These are phyloP conservation scores for Condylostylus longicornis DNA, from an alignment of 1,140 invertebrate genomes.

Conservation along the genomic window DNA sequence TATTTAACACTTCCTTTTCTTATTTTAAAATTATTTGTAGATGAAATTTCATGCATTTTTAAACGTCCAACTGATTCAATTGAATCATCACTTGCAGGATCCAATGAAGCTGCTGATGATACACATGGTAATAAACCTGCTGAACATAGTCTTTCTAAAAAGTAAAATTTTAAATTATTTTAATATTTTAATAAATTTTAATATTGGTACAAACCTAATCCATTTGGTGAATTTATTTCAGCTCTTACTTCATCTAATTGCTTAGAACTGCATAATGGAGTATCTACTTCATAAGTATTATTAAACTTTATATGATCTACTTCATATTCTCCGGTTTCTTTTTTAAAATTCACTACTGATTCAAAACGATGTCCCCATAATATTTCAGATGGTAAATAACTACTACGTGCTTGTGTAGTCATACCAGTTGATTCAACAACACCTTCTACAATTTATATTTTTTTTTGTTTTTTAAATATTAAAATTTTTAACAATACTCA, in stretches of 20 bases:
- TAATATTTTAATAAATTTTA: neutral
- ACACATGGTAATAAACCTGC: conserved; percentile 16
- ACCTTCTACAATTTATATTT: conserved; percentile 54
- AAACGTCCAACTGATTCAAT: conserved; percentile 21
- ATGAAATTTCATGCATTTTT: conserved; percentile 30
- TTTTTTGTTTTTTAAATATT: no score
- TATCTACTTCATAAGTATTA: conserved; percentile 77
- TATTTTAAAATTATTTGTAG: no score
- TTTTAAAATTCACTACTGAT: conserved; percentile 70
- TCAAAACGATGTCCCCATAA: conserved; percentile 82
- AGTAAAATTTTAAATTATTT: no score
- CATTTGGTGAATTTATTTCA: conserved; percentile 12
- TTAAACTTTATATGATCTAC: conserved; percentile 87
- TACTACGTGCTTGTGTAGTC: conserved; percentile 73
- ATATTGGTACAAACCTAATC: neutral
- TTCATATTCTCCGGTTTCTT: conserved; percentile 81
- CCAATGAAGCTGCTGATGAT: conserved; percentile 23
- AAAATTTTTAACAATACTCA: neutral
- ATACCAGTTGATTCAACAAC: conserved; percentile 74
- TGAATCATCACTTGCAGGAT: conserved; percentile 30
- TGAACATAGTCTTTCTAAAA: conserved; percentile 24
- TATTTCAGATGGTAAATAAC: conserved; percentile 77
- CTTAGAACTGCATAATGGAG: conserved; percentile 56
- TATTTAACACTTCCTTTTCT: no score
- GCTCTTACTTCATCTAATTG: conserved; percentile 50